phyloP scores from a whole-genome alignment of 2,797 vertebrate species.

The Hybognathus amarus region DNA sequence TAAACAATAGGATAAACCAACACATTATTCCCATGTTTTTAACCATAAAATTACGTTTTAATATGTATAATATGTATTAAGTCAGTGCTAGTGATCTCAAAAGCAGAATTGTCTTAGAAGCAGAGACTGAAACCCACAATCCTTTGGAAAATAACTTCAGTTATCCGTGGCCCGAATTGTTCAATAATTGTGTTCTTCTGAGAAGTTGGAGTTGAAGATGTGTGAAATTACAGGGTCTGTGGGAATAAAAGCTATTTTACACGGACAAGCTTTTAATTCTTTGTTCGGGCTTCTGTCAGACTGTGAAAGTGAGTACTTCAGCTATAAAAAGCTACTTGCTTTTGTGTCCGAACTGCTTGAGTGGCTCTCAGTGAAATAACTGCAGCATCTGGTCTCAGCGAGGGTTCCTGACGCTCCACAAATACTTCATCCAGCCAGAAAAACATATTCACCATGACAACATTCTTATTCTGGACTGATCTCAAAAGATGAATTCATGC shows the following conservation, averaged over 20 bases:
- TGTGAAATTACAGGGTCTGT: conserved; percentile 2
- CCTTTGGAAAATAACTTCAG: conserved; percentile 7
- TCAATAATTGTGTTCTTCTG: neutral
- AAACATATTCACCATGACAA: conserved; percentile 54
- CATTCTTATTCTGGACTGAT: conserved; percentile 14
- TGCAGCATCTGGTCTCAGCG: conserved; percentile 22
- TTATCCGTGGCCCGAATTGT: neutral
- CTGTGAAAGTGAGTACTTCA: conserved; percentile 17
- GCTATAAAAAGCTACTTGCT: conserved; percentile 44
- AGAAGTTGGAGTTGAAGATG: neutral
- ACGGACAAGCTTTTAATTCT: conserved; percentile 27
- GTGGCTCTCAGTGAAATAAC: conserved; percentile 28
- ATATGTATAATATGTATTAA: neutral
- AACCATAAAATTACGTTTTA: no score
- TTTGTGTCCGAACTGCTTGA: conserved; percentile 38
- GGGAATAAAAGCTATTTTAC: conserved; percentile 38
- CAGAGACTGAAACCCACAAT: neutral
- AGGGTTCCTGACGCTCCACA: conserved; percentile 37
- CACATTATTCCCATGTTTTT: no score
- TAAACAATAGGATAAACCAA: no score
- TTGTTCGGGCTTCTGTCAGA: conserved; percentile 30
- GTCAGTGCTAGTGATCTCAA: neutral
- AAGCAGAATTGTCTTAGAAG: neutral
- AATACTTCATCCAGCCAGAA: conserved; percentile 40
- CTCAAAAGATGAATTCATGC: conserved; percentile 12